Evolutionary conservation across 2,888 invertebrate genomes (phyloP).

Genomic region (Euzetes globulus): DNA sequence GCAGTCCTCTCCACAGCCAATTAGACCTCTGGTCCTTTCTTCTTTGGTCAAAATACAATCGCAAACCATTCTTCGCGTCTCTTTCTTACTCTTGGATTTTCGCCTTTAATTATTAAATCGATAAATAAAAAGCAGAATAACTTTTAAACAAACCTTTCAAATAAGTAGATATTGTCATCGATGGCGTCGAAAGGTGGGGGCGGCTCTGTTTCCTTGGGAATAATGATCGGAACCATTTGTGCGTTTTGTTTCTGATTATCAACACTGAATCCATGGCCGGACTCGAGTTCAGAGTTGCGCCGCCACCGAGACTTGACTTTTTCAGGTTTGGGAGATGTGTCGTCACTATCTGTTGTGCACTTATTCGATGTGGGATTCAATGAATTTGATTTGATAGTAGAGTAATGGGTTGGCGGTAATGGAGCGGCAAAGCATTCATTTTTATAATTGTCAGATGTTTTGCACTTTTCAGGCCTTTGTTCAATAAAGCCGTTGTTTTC

Average conservation of each 20-base stretch:
- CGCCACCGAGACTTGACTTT: slow-evolving; percentile 73
- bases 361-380: slow-evolving; percentile 16
- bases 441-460: slow-evolving; percentile 9
- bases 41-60: slow-evolving; percentile 87
- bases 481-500: not conserved
- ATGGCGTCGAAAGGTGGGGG: slow-evolving; percentile 70
- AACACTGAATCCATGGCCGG: slow-evolving; percentile 36
- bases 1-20: slow-evolving; percentile 91
- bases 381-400: slow-evolving; percentile 10
- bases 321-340: slow-evolving; percentile 56
- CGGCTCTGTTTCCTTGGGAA: slow-evolving; percentile 51
- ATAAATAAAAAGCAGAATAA: not conserved
- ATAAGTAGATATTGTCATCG: slow-evolving; percentile 75
- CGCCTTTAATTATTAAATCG: slow-evolving; percentile 48
- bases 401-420: not conserved
- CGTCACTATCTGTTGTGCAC: slow-evolving; percentile 14
- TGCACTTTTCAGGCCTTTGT: not conserved
- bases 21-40: slow-evolving; percentile 70
- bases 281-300: slow-evolving; percentile 63
- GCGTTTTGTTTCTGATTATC: not conserved
- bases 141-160: slow-evolving; percentile 57
- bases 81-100: slow-evolving; percentile 62
- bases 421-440: not conserved
- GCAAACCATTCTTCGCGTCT: slow-evolving; percentile 86
- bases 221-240: not conserved